Evolutionary conservation across 2,113 vertebrate genomes (phyloP).

Genomic region (Zootoca vivipara): DNA sequence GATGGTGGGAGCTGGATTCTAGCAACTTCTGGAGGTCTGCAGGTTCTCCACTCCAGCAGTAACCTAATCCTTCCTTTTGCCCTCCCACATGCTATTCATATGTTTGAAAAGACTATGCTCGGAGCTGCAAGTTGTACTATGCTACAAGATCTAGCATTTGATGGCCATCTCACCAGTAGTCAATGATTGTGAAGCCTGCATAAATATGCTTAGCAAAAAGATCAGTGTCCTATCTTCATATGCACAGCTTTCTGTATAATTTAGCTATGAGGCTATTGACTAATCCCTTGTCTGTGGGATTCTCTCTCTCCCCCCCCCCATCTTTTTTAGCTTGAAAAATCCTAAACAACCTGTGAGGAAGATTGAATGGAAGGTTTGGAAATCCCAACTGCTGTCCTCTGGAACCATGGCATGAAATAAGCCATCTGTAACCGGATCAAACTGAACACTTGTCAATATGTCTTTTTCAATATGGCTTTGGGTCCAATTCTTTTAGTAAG

Average conservation of each 20-base stretch:
- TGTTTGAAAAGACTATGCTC: neutral
- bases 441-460: slow-evolving; percentile 5
- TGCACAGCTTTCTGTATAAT: neutral
- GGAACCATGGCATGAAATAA: slow-evolving; percentile 2
- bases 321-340: neutral
- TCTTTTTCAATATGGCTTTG: slow-evolving; percentile 2
- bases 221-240: neutral
- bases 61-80: neutral
- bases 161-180: neutral
- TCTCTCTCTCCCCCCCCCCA: too few relatives aligned
- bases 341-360: neutral
- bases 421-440: neutral
- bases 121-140: neutral
- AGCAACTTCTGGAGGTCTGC: too few relatives aligned
- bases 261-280: neutral
- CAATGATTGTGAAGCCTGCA: neutral
- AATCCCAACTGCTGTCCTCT: neutral
- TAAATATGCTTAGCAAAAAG: neutral
- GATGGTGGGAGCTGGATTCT: too few relatives aligned
- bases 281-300: neutral
- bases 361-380: neutral
- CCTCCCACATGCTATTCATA: neutral
- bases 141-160: neutral
- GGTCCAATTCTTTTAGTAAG: slow-evolving; percentile 4
- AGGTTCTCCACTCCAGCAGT: neutral